Conservation (phyloP, 2,797 vertebrate genomes). For the Dryobates pubescens region DNA sequence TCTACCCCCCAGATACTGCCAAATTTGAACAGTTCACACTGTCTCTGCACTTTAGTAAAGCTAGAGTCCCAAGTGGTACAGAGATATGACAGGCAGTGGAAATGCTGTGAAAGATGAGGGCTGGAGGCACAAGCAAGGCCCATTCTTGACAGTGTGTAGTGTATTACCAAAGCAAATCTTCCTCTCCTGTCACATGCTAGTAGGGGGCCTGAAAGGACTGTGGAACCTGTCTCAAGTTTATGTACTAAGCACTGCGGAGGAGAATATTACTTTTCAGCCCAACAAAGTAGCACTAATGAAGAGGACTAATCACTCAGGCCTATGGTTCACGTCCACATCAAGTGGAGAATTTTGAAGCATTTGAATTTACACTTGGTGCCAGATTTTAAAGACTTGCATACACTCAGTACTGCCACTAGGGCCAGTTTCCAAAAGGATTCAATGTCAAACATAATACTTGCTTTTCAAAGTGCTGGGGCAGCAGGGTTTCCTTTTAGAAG, state of each 20-base stretch:
- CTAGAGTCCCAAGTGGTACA: not conserved
- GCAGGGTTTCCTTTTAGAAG: not conserved
- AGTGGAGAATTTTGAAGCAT: not conserved
- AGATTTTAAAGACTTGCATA: not conserved
- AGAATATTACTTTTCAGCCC: not conserved
- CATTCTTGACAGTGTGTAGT: not conserved
- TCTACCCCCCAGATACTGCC: not conserved
- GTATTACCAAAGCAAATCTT: not conserved
- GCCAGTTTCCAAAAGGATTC: not conserved
- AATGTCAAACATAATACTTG: not conserved
- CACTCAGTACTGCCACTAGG: not conserved
- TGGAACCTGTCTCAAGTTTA: not conserved
- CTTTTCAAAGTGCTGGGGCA: not conserved
- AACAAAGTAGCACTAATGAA: not conserved
- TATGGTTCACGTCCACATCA: not conserved
- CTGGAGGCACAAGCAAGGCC: not conserved
- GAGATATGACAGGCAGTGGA: not conserved
- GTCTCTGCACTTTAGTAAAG: not conserved
- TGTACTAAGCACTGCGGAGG: not conserved
- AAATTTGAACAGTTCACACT: not conserved
- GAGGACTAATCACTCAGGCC: not conserved
- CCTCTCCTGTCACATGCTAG: not conserved
- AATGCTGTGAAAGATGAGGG: not conserved
- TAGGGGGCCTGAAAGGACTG: not conserved
- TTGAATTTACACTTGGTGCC: not conserved